Percentiles rank a stretch among this genome's conserved stretches.
phyloP scores from a whole-genome alignment of 1,140 invertebrate genomes.

The Trichonephila inaurata region DNA sequence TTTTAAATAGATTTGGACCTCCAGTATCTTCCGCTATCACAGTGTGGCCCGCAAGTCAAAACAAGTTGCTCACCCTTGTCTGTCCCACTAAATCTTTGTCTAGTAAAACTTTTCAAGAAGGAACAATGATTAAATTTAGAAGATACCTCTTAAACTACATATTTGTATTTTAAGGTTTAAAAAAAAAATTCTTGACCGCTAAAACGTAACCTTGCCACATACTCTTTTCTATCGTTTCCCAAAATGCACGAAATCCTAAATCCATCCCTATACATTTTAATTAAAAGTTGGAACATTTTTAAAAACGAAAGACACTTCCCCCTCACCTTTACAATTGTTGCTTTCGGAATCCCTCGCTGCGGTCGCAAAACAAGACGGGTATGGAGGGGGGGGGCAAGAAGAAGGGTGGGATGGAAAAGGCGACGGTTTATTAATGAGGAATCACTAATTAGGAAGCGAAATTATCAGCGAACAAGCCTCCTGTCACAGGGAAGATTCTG shows the following conservation, averaged over 20 bases:
- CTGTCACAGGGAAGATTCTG: conserved; percentile 60
- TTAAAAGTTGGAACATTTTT: conserved; percentile 48
- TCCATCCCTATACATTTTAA: conserved; percentile 5
- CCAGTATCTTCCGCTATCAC: too few species aligned
- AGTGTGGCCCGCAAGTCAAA: too few species aligned
- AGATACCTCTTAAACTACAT: too few species aligned
- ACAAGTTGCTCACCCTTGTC: too few species aligned
- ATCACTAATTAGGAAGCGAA: conserved; percentile 67
- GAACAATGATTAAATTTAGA: too few species aligned
- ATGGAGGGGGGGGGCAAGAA: not conserved
- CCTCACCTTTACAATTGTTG: conserved; percentile 49
- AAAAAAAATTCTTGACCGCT: not conserved
- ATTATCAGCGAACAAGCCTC: conserved; percentile 66
- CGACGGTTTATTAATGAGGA: conserved; percentile 69
- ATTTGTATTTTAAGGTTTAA: not conserved
- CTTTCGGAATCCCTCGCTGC: conserved; percentile 35
- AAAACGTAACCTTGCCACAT: not conserved
- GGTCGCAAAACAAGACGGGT: conserved; percentile 66
- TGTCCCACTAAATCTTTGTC: too few species aligned
- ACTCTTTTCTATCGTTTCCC: not conserved
- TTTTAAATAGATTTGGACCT: too few species aligned
- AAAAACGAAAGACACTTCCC: not conserved
- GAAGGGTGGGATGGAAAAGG: not conserved
- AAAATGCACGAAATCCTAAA: not conserved
- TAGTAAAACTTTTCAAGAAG: too few species aligned